phyloP scores from a whole-genome alignment of 2,888 invertebrate genomes.

The Heliconius sara region DNA sequence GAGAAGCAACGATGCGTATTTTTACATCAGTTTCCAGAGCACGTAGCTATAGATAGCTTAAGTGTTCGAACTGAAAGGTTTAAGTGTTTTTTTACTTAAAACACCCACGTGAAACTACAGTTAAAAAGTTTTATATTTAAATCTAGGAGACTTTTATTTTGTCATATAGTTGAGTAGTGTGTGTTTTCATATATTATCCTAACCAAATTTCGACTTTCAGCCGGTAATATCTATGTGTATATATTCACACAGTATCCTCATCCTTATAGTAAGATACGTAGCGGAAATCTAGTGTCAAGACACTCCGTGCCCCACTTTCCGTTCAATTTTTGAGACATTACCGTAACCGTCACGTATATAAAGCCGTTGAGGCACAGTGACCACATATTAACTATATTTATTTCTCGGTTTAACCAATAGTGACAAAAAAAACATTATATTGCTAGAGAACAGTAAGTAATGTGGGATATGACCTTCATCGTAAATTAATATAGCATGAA shows the following conservation, averaged over 20 bases:
- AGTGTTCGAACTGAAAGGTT: conserved; percentile 17
- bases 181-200: not conserved
- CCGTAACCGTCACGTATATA: not conserved
- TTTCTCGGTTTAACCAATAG: not conserved
- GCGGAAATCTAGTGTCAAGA: not conserved
- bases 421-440: not conserved
- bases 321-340: not conserved
- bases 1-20: conserved; percentile 5
- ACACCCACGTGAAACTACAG: not conserved
- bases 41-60: conserved; percentile 16
- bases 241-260: not conserved
- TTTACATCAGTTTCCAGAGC: conserved; percentile 1
- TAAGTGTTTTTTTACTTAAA: conserved; percentile 9
- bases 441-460: not conserved
- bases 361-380: too few species aligned
- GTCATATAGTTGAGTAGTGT: not conserved
- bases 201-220: too few species aligned
- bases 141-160: not conserved
- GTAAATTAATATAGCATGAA: conserved; percentile 10
- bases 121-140: conserved; percentile 3
- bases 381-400: not conserved
- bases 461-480: not conserved
- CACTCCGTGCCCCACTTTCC: not conserved
- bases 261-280: too few species aligned
- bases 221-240: too few species aligned